These are phyloP conservation scores for roundworm (Caenorhabditis elegans) DNA, from an alignment of 1,140 invertebrate species.

Conservation along the genomic window DNA sequence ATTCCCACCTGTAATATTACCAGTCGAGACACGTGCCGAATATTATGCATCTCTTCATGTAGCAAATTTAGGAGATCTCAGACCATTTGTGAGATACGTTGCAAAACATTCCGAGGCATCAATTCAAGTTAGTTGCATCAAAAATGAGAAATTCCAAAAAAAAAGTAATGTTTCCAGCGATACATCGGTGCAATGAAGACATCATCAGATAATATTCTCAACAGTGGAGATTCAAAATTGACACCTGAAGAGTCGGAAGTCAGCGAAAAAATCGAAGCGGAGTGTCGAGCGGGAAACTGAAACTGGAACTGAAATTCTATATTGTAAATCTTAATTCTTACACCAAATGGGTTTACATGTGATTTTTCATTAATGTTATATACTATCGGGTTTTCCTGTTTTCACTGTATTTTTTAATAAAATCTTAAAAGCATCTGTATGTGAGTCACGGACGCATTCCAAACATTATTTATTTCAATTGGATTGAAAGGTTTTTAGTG, in stretches of 20 bases:
- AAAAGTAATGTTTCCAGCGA: not conserved
- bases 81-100: conserved; percentile 91
- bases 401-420: too few relatives aligned
- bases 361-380: too few relatives aligned
- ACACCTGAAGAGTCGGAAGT: not conserved
- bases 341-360: too few relatives aligned
- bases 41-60: conserved; percentile 82
- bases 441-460: not conserved
- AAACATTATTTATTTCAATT: not conserved
- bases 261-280: not conserved
- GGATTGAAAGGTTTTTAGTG: not conserved
- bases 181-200: conserved; percentile 13
- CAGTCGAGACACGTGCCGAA: conserved; percentile 79
- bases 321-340: too few relatives aligned
- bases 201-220: not conserved
- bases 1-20: conserved; percentile 82
- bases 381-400: too few relatives aligned
- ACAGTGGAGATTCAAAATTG: not conserved
- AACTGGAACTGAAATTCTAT: too few relatives aligned
- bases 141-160: not conserved
- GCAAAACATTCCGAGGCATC: conserved; percentile 69
- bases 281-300: not conserved
- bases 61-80: conserved; percentile 86
- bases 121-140: conserved; percentile 50
- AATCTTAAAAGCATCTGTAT: too few relatives aligned